Percentiles rank a stretch among this genome's conserved stretches.
Evolutionary conservation across 2,113 vertebrate species (phyloP).

Genomic region (Dicerorhinus sumatrensis): DNA sequence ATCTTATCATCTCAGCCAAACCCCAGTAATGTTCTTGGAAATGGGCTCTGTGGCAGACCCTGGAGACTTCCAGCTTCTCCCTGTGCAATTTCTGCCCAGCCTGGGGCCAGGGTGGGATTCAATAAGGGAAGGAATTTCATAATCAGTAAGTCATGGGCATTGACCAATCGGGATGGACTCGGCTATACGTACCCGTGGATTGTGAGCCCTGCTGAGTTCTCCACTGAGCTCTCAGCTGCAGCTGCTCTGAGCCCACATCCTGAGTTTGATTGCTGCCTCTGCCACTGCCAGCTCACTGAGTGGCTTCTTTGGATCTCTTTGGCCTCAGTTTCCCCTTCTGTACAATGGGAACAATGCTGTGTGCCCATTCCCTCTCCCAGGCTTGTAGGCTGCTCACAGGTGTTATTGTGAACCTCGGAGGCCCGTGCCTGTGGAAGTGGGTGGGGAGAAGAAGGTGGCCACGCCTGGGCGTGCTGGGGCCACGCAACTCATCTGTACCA

Average conservation of each 20-base stretch:
- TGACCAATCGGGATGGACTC: not conserved
- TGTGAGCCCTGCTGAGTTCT: not conserved
- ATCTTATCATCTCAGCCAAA: not conserved
- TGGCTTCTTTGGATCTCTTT: not conserved
- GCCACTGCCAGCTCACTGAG: not conserved
- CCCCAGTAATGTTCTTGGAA: not conserved
- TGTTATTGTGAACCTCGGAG: not conserved
- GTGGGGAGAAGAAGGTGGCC: not conserved
- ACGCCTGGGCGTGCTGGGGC: too few relatives aligned
- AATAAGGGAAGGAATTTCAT: not conserved
- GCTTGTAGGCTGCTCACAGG: not conserved
- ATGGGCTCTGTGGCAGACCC: not conserved
- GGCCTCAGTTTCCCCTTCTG: not conserved
- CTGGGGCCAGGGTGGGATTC: not conserved
- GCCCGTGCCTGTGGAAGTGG: too few relatives aligned
- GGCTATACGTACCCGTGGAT: accelerated
- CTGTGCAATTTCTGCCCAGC: not conserved
- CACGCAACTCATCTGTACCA: accelerated
- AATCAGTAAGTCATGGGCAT: not conserved
- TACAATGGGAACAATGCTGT: not conserved
- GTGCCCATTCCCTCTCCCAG: not conserved
- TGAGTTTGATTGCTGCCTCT: not conserved
- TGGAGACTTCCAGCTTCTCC: not conserved
- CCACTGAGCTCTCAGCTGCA: not conserved
- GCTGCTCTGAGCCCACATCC: not conserved